Base-by-base conservation (phyloP, 1,140 invertebrate genomes). In the Phortica variegata region DNA sequence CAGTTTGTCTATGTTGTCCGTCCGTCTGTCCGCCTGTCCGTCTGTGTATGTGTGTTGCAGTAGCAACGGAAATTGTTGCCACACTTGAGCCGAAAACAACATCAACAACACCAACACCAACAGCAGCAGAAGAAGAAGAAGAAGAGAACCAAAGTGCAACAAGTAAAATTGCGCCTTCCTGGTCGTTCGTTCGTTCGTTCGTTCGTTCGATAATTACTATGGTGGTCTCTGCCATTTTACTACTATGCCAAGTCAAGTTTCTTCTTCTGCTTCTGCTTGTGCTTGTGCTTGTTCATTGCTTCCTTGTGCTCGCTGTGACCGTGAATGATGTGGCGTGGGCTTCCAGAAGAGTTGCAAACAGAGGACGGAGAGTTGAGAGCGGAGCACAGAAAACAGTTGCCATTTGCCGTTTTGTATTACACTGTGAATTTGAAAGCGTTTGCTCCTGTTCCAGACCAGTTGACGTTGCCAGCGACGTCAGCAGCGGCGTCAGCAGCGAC, bases 291-390 rank as follows among this genome's bases (percentile, higher is more conserved):
- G 16, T 33, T 12, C 16, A 29, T 49, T 21, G 41, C 20, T 17
- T n/a, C n/a, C 43, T 51, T 47, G 60, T 53, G 57, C 56, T 52
- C 60, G 50, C 60, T 55, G 49, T 69, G 60, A 58, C 65, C n/a
- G 61, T 69, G 65, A 69, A 54, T 69, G 65, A 69, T 69, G 65
- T 70, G 65, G 65, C 65, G 65, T 69, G 65, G 65, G 65, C 44
- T 69, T 69, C 58, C 65, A 36, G 6, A 16, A n/a, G n/a, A n/a
- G n/a, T n/a, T n/a, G n/a, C n/a, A n/a, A n/a, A n/a, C n/a, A n/a
- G n/a, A n/a, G n/a, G n/a, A n/a, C n/a, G n/a, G n/a, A n/a, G n/a
- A n/a, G n/a, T n/a, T n/a, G n/a, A n/a, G n/a, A n/a, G n/a, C n/a
- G n/a, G n/a, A n/a, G n/a, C n/a, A n/a, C n/a, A n/a, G n/a, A n/a